These are phyloP conservation scores for Cromileptes altivelis DNA, from an alignment of 2,113 vertebrate genomes.

Conservation along the genomic window DNA sequence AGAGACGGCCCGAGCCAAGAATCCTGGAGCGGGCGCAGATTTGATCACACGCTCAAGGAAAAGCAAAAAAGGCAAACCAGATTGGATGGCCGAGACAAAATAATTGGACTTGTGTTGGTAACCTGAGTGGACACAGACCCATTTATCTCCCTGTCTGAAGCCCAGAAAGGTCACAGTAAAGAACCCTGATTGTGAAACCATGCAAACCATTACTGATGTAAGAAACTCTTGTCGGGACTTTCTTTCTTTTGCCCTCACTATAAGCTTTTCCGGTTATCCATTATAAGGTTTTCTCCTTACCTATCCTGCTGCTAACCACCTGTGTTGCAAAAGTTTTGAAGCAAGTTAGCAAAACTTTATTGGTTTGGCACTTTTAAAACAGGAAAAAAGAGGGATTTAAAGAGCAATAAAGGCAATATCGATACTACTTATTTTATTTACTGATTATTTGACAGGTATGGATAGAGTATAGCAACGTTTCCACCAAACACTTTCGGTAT, in stretches of 20 bases:
- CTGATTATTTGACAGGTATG: too few species aligned
- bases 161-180: constrained; percentile 61
- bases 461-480: too few species aligned
- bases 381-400: not conserved
- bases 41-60: constrained; percentile 53
- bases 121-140: constrained; percentile 62
- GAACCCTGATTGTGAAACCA: constrained; percentile 28
- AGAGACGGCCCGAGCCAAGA: constrained; percentile 1
- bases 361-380: not conserved
- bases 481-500: too few species aligned
- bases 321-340: not conserved
- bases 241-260: not conserved
- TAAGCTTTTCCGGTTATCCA: not conserved
- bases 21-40: constrained; percentile 44
- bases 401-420: not conserved
- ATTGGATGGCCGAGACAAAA: constrained; percentile 49
- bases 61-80: constrained; percentile 43
- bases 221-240: constrained; percentile 11
- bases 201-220: constrained; percentile 36
- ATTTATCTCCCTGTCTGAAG: constrained; percentile 70
- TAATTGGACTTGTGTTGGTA: constrained; percentile 66
- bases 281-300: not conserved
- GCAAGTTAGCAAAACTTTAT: not conserved
- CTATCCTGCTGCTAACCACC: not conserved
- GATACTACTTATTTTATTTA: not conserved